Evolutionary conservation across 2,113 vertebrate genomes (phyloP).

Genomic region (Thomomys bottae): DNA sequence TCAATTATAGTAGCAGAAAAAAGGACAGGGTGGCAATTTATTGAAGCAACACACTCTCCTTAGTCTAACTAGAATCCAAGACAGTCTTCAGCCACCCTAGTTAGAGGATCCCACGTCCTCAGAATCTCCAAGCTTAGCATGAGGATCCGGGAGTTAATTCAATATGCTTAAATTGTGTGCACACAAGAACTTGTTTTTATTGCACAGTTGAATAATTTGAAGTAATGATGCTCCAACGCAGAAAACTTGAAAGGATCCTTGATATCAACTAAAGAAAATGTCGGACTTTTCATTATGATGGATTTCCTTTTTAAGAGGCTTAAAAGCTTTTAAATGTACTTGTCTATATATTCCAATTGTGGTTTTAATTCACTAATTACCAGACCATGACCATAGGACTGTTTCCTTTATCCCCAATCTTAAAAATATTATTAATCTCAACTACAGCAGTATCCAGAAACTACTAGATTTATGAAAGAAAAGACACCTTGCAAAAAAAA

Average conservation of each 20-base stretch:
- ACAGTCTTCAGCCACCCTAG: slow-evolving; percentile 73
- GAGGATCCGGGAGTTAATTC: slow-evolving; percentile 77
- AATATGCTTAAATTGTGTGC: slow-evolving; percentile 83
- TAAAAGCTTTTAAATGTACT: slow-evolving; percentile 75
- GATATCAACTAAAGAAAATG: slow-evolving; percentile 76
- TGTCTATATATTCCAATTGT: slow-evolving; percentile 70
- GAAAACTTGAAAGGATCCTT: slow-evolving; percentile 77
- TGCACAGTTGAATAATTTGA: slow-evolving; percentile 84
- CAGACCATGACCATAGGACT: slow-evolving; percentile 72
- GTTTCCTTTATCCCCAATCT: slow-evolving; percentile 41
- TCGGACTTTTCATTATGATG: slow-evolving; percentile 80
- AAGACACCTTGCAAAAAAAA: background rate
- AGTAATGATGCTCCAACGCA: slow-evolving; percentile 79
- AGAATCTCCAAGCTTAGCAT: slow-evolving; percentile 78
- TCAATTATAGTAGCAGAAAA: background rate
- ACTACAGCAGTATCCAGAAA: background rate
- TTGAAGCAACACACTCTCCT: slow-evolving; percentile 76
- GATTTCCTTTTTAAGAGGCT: slow-evolving; percentile 79
- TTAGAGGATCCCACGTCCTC: slow-evolving; percentile 67
- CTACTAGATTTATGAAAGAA: background rate
- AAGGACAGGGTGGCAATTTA: slow-evolving; percentile 50
- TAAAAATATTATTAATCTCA: background rate
- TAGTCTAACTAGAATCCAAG: slow-evolving; percentile 75
- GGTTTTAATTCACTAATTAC: slow-evolving; percentile 76
- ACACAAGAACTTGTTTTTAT: slow-evolving; percentile 80